Conservation (phyloP, 2,797 vertebrate species). For the Cyprinella venusta region DNA sequence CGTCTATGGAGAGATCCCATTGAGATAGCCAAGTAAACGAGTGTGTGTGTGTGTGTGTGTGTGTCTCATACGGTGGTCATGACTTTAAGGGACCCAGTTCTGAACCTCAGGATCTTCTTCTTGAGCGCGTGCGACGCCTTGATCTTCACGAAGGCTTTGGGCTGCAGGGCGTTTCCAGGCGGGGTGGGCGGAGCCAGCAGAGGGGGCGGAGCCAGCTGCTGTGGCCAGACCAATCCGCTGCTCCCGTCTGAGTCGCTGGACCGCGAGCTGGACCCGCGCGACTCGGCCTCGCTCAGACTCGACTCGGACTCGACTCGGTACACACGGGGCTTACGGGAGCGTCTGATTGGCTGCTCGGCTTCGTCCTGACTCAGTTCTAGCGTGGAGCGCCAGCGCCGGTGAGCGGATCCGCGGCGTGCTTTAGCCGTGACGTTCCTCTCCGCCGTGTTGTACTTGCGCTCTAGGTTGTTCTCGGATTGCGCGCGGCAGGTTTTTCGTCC, state of each 20-base stretch:
- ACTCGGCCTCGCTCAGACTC: constrained; percentile 83
- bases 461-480: constrained; percentile 85
- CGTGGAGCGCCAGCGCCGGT: constrained; percentile 79
- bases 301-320: constrained; percentile 81
- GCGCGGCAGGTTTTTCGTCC: constrained; percentile 82
- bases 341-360: constrained; percentile 63
- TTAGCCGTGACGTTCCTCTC: constrained; percentile 75
- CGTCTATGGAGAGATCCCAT: too few species aligned
- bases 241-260: constrained; percentile 88
- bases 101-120: constrained; percentile 90
- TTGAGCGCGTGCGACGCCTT: constrained; percentile 91
- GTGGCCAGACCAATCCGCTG: constrained; percentile 86
- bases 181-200: constrained; percentile 55
- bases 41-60: neutral
- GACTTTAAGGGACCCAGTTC: constrained; percentile 88
- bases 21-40: too few species aligned
- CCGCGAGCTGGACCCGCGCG: constrained; percentile 81
- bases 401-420: constrained; percentile 67
- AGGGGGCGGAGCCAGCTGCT: constrained; percentile 74
- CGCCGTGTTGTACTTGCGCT: constrained; percentile 79
- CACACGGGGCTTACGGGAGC: constrained; percentile 61
- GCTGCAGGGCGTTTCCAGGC: constrained; percentile 71
- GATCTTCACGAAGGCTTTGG: constrained; percentile 89
- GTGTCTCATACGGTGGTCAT: constrained; percentile 87
- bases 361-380: constrained; percentile 85